Base-by-base conservation (phyloP, 1,140 invertebrate genomes). In the Piezodorus guildinii region DNA sequence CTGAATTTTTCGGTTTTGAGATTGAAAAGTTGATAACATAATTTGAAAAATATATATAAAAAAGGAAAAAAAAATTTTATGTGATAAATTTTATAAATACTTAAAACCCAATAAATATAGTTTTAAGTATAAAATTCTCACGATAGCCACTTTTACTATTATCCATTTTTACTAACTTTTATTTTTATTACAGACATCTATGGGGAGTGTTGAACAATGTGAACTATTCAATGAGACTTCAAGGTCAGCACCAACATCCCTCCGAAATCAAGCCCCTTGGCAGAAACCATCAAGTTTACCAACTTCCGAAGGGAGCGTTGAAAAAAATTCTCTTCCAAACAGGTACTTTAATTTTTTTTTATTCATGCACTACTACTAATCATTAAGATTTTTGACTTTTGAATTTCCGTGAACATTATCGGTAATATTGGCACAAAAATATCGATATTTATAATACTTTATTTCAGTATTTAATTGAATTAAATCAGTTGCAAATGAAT, bases 141-240 rank as follows among this genome's bases (percentile, higher is more conserved):
- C 14, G 45, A 16, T 8, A 19, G 10, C 19, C 19, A 19, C 17
- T 46, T 46, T 14, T 46, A 6, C 15, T 3, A 14, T 46, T 46
- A 16, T 6, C 45, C 5, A 4, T 5, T 5, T 46, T 3, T 6
- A 6, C 15, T 19, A 4, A 46, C 12, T 49, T 21, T 49, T 49
- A 19, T 49, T 21, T 49, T 49, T 1, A 2, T 6, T 49, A 23
- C 23, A 56, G 52, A 56, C 52, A 23, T 56, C 52, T 5, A 23
- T 56, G 15, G 63, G 63, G 6, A 60, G 63, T 58, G 59, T 52
- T 14, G 63, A 65, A 23, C 30, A 61, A 17, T 65, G 63, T 52
- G 78, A 81, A 66, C 34, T 39, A 10, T 80, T 76, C 58, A n/a
- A 21, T n/a, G 83, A 83, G 52, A 78, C 83, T 67, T 79, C 80